Base-by-base conservation (phyloP, 2,113 vertebrate genomes). In the Pollachius pollachius region DNA sequence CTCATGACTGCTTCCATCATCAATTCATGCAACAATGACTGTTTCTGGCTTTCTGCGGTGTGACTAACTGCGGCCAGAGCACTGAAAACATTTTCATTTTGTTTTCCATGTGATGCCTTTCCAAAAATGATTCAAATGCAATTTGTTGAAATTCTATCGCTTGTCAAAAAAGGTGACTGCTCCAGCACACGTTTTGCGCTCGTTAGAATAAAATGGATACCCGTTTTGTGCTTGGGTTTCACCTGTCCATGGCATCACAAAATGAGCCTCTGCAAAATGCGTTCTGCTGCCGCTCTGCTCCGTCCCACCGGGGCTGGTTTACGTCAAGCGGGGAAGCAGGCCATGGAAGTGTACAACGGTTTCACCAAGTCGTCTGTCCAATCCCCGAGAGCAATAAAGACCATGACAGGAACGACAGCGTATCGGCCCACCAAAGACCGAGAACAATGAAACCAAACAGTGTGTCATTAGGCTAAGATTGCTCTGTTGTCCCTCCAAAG, bases 51-150 rank as follows among this genome's bases (percentile, higher is more conserved):
- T 69, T 67, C 67, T 83, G 68, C 70, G 67, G 70, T 69, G 41
- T 69, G 76, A 80, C 68, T 58, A 76, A 80, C 78, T 78, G 62
- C 70, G 69, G 72, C 70, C 64, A 69, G 63, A 71, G 69, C 74
- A 66, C 76, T 85, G 72, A 79, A 19, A 78, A 69, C 76, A 75
- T 80, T 72, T 67, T 65, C 68, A 48, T 48, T 82, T 81, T 71
- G 71, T 84, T 89, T 85, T 85, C 82, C 78, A 76, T 85, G 77
- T 82, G 78, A 71, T 74, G 48, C 71, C 61, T 71, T 88, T 73
- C 62, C 76, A 65, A 78, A 4, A 61, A 70, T 18, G 48, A 75
- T 56, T 70, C 62, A 30, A 19, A 68, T 70, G 15, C 3, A 11
- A 34, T 23, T 54, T 62, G 72, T 70, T 67, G 16, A 73, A 77